Evolutionary conservation across 2,888 invertebrate genomes (phyloP), one percentile per base, ranked within the genome.

Genomic region (Ophion obscuratus): DNA sequence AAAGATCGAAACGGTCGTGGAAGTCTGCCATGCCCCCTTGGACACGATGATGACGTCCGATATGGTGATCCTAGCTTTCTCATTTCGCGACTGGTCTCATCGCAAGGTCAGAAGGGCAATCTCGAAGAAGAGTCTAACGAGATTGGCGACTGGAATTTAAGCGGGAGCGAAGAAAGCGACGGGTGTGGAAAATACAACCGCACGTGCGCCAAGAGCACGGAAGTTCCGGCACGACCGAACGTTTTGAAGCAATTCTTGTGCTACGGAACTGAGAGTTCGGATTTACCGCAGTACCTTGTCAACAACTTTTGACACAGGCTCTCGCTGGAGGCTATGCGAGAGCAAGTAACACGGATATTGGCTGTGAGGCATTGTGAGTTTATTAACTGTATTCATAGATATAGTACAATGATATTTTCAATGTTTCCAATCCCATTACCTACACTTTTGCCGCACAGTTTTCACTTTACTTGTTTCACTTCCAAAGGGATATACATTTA

Each of bases 41-140:
- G 94, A 95, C 76, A 93, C 91, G 9, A 31, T 31, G 31, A 89
- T 91, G 40, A 86, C 89, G 89, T 92, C 91, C 84, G 95, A 91
- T 88, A 94, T 95, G 75, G 83, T 88, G 67, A 85, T 91, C 53
- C 96, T 95, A 89, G 96, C 95, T 88, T 95, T 95, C 89, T 94
- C 94, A 77, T 96, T 96, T 92, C 97, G 24, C 93, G 89, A 82
- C 59, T 92, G 14, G 85, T 94, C 17, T 94, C 94, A 1, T 89
- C 89, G 6, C 84, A 88, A 47, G 91, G 92, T 64, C 89, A 89
- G 0, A 78, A 86, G 62, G 89, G 86, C 62, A 87, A 88, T 64
- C 86, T 87, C 47, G 86, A 77, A 24, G 14, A 2, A 2, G 59
- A 24, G 3, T 0, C 7, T 5, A 57, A 20, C 24, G 53, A 64